A percentile compares a stretch with the other conserved stretches of the same genome.
phyloP scores from a whole-genome alignment of 2,797 vertebrate species.

The Anguilla anguilla region DNA sequence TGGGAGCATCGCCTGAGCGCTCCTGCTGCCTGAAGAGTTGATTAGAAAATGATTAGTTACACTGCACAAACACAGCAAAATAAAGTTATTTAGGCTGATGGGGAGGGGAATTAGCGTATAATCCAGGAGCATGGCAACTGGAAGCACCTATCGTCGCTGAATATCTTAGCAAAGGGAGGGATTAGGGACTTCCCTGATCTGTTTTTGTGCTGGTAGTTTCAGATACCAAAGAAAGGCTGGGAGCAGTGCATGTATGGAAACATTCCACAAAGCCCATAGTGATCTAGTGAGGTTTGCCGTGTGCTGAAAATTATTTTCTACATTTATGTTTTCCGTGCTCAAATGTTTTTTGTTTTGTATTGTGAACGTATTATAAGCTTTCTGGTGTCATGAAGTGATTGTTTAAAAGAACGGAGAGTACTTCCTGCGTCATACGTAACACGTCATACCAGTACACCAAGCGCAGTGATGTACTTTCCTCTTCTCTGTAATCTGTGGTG shows the following conservation, averaged over 20 bases:
- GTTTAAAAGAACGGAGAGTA: background rate
- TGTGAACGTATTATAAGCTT: background rate
- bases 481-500: background rate
- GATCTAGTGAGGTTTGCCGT: background rate
- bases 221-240: background rate
- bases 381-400: background rate
- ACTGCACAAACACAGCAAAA: constrained; percentile 43
- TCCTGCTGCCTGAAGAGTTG: constrained; percentile 37
- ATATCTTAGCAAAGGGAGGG: constrained; percentile 19
- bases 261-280: background rate
- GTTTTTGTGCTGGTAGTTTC: background rate
- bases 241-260: background rate
- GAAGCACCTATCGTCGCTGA: constrained; percentile 14
- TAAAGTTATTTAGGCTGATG: constrained; percentile 42
- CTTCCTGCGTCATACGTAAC: background rate
- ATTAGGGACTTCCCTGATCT: constrained; percentile 7
- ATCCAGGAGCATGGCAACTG: constrained; percentile 18
- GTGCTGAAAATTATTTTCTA: too few species aligned
- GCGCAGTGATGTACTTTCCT: background rate
- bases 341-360: background rate
- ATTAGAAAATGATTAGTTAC: constrained; percentile 53
- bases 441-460: background rate
- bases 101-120: constrained; percentile 37
- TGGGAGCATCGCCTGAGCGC: constrained; percentile 35
- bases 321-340: background rate